phyloP scores from a whole-genome alignment of 1,140 invertebrate genomes.

The Phortica variegata region DNA sequence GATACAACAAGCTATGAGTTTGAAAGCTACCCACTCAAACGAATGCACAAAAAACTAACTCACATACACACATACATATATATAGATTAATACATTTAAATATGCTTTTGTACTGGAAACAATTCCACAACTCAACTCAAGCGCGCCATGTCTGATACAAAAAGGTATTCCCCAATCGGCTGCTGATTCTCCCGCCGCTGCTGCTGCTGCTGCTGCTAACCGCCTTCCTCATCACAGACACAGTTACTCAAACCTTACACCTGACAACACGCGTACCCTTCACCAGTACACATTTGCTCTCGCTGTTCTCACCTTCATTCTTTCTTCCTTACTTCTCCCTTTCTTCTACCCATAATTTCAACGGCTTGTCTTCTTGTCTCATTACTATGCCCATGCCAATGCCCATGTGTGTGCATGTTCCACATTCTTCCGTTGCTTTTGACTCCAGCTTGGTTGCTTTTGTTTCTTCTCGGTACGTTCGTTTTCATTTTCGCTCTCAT shows the following conservation, averaged over 20 bases:
- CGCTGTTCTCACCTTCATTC: too few relatives aligned
- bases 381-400: too few relatives aligned
- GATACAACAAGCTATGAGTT: slow-evolving; percentile 26
- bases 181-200: slow-evolving; percentile 10
- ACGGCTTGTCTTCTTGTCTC: too few relatives aligned
- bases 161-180: slow-evolving; percentile 44
- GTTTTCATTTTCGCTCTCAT: slow-evolving; percentile 51
- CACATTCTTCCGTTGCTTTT: slow-evolving; percentile 42
- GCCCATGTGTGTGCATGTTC: slow-evolving; percentile 24
- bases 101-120: too few relatives aligned
- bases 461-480: slow-evolving; percentile 4
- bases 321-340: too few relatives aligned
- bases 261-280: too few relatives aligned
- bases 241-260: too few relatives aligned
- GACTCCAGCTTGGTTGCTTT: slow-evolving; percentile 19
- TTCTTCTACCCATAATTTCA: too few relatives aligned
- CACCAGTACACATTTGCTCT: too few relatives aligned
- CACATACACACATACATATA: slow-evolving; percentile 15
- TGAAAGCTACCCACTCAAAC: slow-evolving; percentile 39
- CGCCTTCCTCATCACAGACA: too few relatives aligned
- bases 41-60: slow-evolving; percentile 5
- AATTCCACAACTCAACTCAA: slow-evolving; percentile 2
- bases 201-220: not conserved
- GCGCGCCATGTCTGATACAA: too few relatives aligned
- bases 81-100: slow-evolving; percentile 9